Percentiles rank a stretch among this genome's conserved stretches.
Evolutionary conservation across 2,797 vertebrate genomes (phyloP).

Genomic region (Pitangus sulphuratus): DNA sequence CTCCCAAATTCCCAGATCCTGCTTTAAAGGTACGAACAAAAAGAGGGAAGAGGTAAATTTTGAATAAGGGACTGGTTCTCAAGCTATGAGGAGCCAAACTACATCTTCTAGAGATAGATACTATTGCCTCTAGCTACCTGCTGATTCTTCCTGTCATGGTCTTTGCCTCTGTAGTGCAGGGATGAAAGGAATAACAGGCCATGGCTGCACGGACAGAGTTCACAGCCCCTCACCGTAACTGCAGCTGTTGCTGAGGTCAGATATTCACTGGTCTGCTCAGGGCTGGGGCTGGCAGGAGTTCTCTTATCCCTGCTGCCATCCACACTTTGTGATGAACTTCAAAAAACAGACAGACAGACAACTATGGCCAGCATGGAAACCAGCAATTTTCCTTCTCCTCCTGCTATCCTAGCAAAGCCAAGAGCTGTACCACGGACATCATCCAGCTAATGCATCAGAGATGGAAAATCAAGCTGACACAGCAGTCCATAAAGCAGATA

Average conservation of each 20-base stretch:
- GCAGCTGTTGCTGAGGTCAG: not conserved
- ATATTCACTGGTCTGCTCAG: not conserved
- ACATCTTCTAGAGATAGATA: not conserved
- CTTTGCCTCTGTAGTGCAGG: not conserved
- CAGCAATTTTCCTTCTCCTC: not conserved
- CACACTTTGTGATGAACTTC: not conserved
- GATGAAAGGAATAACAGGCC: not conserved
- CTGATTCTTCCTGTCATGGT: not conserved
- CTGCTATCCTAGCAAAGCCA: not conserved
- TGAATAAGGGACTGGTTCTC: not conserved
- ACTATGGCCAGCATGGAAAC: not conserved
- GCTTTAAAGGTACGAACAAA: not conserved
- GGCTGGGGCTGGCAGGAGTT: not conserved
- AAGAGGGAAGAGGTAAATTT: not conserved
- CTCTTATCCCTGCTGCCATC: not conserved
- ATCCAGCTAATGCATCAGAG: not conserved
- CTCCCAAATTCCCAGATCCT: not conserved
- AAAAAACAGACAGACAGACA: not conserved
- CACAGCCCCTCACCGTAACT: not conserved
- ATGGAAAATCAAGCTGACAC: not conserved
- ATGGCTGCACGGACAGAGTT: rapidly evolving
- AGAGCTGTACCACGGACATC: not conserved
- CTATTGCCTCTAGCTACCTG: not conserved
- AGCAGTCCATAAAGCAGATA: not conserved
- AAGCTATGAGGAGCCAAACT: not conserved